Evolutionary conservation across 1,140 invertebrate species (phyloP).

Genomic region (Pissodes strobi): DNA sequence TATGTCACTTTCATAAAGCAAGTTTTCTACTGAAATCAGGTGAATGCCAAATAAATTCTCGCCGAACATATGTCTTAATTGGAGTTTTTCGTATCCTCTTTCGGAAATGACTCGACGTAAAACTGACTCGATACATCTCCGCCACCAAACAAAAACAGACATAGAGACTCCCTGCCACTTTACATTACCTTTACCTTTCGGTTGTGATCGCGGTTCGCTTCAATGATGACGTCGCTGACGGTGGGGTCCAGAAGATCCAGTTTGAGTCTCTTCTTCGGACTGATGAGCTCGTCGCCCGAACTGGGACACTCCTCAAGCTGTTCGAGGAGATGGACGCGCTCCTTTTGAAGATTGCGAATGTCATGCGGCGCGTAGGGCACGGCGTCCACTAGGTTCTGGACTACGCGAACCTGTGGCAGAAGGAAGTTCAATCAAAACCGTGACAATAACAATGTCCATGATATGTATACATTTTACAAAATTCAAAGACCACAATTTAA

Average conservation of each 20-base stretch:
- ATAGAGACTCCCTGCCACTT: conserved; percentile 33
- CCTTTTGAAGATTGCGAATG: conserved; percentile 72
- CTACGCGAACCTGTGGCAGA: conserved; percentile 26
- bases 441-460: too few relatives aligned
- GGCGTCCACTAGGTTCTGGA: conserved; percentile 32
- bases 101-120: too few relatives aligned
- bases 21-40: too few relatives aligned
- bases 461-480: too few relatives aligned
- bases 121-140: too few relatives aligned
- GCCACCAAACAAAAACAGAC: conserved; percentile 24
- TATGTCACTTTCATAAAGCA: too few relatives aligned
- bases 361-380: conserved; percentile 57
- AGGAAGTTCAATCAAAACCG: too few relatives aligned
- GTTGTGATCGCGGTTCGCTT: conserved; percentile 58
- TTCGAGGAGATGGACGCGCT: conserved; percentile 70
- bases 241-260: conserved; percentile 61
- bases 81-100: too few relatives aligned
- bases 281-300: conserved; percentile 69
- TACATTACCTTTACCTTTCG: conserved; percentile 53
- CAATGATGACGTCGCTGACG: conserved; percentile 54
- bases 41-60: too few relatives aligned
- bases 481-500: too few relatives aligned
- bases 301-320: conserved; percentile 74
- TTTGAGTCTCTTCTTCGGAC: conserved; percentile 69
- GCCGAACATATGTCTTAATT: too few relatives aligned